Conservation (phyloP, 1,140 invertebrate genomes). For the Psix sp. region DNA sequence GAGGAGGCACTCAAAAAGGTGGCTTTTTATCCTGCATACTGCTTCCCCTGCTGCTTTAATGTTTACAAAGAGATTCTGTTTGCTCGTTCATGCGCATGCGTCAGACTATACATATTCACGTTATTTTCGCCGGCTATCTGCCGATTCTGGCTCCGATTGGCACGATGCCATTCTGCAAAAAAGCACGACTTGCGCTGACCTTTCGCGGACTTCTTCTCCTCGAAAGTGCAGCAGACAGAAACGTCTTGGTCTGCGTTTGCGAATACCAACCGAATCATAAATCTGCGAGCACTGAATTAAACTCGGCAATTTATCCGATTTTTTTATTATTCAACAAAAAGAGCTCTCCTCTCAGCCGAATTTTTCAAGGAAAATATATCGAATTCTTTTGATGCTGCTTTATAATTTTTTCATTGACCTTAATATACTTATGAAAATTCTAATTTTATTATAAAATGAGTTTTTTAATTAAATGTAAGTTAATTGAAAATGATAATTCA, state of each 20-base stretch:
- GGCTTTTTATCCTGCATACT: slow-evolving; percentile 46
- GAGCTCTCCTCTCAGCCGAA: slow-evolving; percentile 19
- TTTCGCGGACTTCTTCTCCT: slow-evolving; percentile 57
- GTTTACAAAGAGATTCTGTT: slow-evolving; percentile 35
- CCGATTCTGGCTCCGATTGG: slow-evolving; percentile 57
- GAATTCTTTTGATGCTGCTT: no score
- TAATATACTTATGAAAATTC: no score
- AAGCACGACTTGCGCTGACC: slow-evolving; percentile 61
- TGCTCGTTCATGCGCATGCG: slow-evolving; percentile 17
- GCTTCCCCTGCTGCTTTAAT: slow-evolving; percentile 15
- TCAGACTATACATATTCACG: slow-evolving; percentile 15
- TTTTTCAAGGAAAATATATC: no score
- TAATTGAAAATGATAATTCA: no score
- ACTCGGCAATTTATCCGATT: slow-evolving; percentile 43
- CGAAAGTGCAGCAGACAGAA: slow-evolving; percentile 46
- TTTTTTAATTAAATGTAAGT: no score
- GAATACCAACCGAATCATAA: slow-evolving; percentile 49
- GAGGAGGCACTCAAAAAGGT: slow-evolving; percentile 37
- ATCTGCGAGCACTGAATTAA: slow-evolving; percentile 51
- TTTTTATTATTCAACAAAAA: slow-evolving; percentile 50
- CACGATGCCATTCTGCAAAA: slow-evolving; percentile 52
- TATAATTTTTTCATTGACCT: no score
- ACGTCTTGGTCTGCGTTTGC: slow-evolving; percentile 40
- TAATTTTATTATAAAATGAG: no score
- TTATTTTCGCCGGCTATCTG: slow-evolving; percentile 27